phyloP scores from a whole-genome alignment of 2,797 vertebrate species.

The Nasua narica region DNA sequence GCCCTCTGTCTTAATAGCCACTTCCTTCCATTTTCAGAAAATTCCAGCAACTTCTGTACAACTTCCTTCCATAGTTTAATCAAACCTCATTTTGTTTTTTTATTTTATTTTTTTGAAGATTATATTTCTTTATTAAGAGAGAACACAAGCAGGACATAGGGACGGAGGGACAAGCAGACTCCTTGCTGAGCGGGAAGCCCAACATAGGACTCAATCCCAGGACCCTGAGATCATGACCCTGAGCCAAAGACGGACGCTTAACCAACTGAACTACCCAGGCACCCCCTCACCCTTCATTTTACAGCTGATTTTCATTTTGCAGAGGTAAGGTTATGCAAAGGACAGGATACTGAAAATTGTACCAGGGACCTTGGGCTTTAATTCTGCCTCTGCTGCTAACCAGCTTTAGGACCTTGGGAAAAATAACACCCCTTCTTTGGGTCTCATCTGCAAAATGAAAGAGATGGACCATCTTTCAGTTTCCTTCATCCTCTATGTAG shows the following conservation, averaged over 20 bases:
- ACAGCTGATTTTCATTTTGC: background rate
- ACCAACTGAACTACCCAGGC: background rate
- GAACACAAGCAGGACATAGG: background rate
- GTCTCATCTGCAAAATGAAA: background rate
- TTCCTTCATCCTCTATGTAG: background rate
- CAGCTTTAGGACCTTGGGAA: background rate
- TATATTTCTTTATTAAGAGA: background rate
- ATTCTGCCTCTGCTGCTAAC: background rate
- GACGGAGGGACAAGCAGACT: background rate
- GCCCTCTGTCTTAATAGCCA: background rate
- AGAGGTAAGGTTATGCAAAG: background rate
- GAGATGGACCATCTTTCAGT: background rate
- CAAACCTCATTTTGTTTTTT: background rate
- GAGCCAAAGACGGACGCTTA: background rate
- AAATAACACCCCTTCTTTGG: background rate
- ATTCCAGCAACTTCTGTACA: background rate
- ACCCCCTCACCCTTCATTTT: background rate
- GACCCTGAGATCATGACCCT: background rate
- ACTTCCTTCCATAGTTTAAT: background rate
- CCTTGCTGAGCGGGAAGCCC: background rate
- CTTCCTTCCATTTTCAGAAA: background rate
- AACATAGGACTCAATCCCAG: background rate
- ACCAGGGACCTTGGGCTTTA: background rate
- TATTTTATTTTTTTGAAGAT: background rate
- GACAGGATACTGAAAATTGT: background rate